Conservation (phyloP, 2,888 invertebrate genomes). For the Cephus sareptanus region DNA sequence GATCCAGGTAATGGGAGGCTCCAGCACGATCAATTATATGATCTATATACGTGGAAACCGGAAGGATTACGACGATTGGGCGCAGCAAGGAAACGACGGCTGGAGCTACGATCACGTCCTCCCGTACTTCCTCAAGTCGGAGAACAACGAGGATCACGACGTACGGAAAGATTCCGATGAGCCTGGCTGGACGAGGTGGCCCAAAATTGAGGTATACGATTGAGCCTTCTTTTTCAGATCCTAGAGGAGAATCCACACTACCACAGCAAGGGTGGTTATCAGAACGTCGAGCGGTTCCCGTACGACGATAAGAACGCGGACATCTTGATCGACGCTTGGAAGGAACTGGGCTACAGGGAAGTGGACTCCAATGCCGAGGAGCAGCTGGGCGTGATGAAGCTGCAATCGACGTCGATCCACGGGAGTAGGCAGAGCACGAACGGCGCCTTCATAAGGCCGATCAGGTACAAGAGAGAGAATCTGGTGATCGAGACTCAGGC, state of each 20-base stretch:
- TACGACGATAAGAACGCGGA: conserved; percentile 72
- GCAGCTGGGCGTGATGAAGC: conserved; percentile 73
- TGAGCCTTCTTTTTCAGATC: conserved; percentile 34
- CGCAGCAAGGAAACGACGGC: conserved; percentile 67
- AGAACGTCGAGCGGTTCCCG: conserved; percentile 74
- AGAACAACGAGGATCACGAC: conserved; percentile 62
- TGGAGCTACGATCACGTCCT: conserved; percentile 70
- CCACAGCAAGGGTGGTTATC: conserved; percentile 74
- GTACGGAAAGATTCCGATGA: conserved; percentile 25
- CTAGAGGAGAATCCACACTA: conserved; percentile 65
- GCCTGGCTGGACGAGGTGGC: not conserved
- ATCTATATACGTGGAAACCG: conserved; percentile 71
- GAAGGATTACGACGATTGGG: conserved; percentile 71
- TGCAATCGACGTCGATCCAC: conserved; percentile 73
- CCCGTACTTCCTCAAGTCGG: conserved; percentile 68
- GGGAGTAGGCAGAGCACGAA: conserved; percentile 75
- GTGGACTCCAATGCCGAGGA: conserved; percentile 71
- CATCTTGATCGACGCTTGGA: conserved; percentile 71
- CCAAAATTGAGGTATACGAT: not conserved
- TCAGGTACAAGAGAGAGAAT: conserved; percentile 68
- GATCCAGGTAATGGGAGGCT: conserved; percentile 69
- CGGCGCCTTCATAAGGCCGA: conserved; percentile 75
- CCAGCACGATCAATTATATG: conserved; percentile 73
- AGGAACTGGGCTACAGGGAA: conserved; percentile 72
- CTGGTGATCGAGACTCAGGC: conserved; percentile 66